These are phyloP conservation scores for Zelostemma sp. DNA, from an alignment of 1,140 invertebrate genomes.

Conservation along the genomic window DNA sequence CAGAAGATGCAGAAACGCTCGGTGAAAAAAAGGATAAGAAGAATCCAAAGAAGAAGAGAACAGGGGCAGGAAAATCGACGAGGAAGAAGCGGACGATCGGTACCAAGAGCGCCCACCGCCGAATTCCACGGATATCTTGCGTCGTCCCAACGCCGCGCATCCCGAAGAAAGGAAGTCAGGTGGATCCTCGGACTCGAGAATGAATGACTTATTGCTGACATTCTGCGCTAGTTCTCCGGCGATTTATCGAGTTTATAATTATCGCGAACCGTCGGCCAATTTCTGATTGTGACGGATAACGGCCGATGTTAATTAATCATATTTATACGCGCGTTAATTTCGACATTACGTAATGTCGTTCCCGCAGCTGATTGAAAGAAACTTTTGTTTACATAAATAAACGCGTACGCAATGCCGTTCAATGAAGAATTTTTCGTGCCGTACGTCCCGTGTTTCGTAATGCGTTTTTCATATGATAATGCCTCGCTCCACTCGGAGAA, in stretches of 20 bases:
- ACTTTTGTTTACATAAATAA: constrained; percentile 6
- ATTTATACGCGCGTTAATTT: too few species aligned
- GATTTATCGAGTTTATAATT: too few species aligned
- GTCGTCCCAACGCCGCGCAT: constrained; percentile 3
- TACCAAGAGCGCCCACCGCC: constrained; percentile 24
- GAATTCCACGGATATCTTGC: constrained; percentile 61
- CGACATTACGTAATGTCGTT: too few species aligned
- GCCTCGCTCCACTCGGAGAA: neutral
- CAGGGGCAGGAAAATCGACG: constrained; percentile 28
- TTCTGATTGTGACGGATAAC: neutral
- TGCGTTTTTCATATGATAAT: constrained; percentile 2
- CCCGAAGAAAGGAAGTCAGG: constrained; percentile 25
- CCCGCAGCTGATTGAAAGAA: neutral
- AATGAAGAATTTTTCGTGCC: neutral
- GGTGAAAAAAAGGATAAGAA: constrained; percentile 31
- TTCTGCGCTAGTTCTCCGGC: constrained; percentile 6
- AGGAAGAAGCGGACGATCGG: constrained; percentile 41
- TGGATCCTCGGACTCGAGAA: constrained; percentile 27
- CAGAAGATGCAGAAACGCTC: constrained; percentile 30
- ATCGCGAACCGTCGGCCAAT: too few species aligned
- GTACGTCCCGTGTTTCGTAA: neutral
- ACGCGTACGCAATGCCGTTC: neutral
- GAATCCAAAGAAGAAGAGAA: constrained; percentile 13
- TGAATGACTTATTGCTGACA: constrained; percentile 9
- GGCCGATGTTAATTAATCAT: neutral